phyloP scores from a whole-genome alignment of 2,888 invertebrate genomes.

The Odontocerum albicorne region DNA sequence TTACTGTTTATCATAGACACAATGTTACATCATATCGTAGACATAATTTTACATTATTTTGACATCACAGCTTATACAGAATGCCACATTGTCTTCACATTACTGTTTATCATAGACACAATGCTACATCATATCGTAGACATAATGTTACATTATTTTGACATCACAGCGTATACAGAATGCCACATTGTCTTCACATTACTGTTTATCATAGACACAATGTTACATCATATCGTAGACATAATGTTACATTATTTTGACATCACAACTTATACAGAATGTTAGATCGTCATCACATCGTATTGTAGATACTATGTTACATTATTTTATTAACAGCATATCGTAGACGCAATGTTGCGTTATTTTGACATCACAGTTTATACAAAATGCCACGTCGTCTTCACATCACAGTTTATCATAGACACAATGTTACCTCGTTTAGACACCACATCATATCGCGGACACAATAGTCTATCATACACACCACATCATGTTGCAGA shows the following conservation, averaged over 20 bases:
- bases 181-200: background rate
- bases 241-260: background rate
- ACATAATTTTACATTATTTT: background rate
- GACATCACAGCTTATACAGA: background rate
- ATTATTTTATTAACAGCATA: background rate
- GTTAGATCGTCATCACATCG: background rate
- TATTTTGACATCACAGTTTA: background rate
- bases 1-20: background rate
- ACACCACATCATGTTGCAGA: background rate
- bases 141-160: background rate
- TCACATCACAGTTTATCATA: background rate
- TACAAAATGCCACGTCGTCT: background rate
- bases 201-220: background rate
- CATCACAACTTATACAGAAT: too few relatives aligned
- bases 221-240: background rate
- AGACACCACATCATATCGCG: too few relatives aligned
- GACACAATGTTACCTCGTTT: too few relatives aligned
- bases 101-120: background rate
- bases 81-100: background rate
- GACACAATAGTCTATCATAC: too few relatives aligned
- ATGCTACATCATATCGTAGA: background rate
- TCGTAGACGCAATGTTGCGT: background rate
- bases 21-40: background rate
- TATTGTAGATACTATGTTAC: background rate
- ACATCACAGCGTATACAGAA: background rate